phyloP scores from a whole-genome alignment of 2,113 vertebrate genomes.

The Cephalopholis sonnerati region DNA sequence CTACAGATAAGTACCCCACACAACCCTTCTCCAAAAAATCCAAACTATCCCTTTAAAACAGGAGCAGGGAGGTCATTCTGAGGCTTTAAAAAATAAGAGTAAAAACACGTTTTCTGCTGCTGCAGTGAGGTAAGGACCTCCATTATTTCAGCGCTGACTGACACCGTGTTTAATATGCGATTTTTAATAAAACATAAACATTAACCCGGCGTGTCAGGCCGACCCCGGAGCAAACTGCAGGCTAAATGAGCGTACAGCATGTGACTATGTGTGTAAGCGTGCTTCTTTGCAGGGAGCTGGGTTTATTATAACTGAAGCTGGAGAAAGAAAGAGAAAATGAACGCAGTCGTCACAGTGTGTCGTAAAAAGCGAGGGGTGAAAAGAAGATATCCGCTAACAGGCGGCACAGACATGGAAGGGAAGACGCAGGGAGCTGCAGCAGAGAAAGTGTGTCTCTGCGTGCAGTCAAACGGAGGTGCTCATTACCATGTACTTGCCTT shows the following conservation, averaged over 20 bases:
- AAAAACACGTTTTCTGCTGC: slow-evolving; percentile 12
- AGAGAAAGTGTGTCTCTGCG: slow-evolving; percentile 11
- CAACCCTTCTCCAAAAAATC: too few relatives aligned
- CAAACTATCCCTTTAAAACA: too few relatives aligned
- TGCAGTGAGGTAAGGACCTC: not conserved
- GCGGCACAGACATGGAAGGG: slow-evolving; percentile 14
- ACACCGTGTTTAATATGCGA: slow-evolving; percentile 45
- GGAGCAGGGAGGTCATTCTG: not conserved
- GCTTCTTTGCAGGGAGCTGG: slow-evolving; percentile 21
- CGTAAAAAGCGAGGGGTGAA: slow-evolving; percentile 24
- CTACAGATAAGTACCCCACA: too few relatives aligned
- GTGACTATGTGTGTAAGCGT: slow-evolving; percentile 14
- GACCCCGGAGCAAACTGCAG: slow-evolving; percentile 54
- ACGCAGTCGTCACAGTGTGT: slow-evolving; percentile 44
- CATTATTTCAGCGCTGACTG: slow-evolving; percentile 23
- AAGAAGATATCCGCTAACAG: slow-evolving; percentile 9
- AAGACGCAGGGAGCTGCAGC: not conserved
- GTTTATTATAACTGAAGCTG: slow-evolving; percentile 38
- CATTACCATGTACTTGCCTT: slow-evolving; percentile 74
- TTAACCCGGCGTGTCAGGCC: slow-evolving; percentile 46
- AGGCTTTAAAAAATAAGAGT: slow-evolving; percentile 21
- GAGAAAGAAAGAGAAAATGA: not conserved
- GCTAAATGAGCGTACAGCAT: slow-evolving; percentile 42
- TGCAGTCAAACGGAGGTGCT: slow-evolving; percentile 49
- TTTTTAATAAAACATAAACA: slow-evolving; percentile 68